A percentile compares a stretch with the other conserved stretches of the same genome.
Conservation (phyloP, 2,797 vertebrate genomes). For the Pseudocheirus occidentalis region DNA sequence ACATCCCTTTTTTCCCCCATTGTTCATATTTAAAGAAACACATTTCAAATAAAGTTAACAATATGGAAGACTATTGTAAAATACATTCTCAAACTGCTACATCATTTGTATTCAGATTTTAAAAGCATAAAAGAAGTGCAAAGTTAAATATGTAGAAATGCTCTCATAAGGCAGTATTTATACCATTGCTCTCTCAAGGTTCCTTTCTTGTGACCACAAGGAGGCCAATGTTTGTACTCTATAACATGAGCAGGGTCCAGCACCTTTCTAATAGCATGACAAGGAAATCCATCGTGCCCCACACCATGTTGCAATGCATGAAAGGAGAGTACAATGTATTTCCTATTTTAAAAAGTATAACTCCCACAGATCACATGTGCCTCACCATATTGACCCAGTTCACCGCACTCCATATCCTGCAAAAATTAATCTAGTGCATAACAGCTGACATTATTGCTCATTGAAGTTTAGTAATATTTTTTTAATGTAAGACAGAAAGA, state of each 20-base stretch:
- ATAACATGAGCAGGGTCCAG: slow-evolving; percentile 69
- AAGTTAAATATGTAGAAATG: slow-evolving; percentile 76
- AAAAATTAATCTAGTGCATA: slow-evolving; percentile 84
- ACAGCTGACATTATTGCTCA: slow-evolving; percentile 82
- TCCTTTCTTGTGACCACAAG: slow-evolving; percentile 40
- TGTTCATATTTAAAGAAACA: slow-evolving; percentile 72
- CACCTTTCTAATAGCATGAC: slow-evolving; percentile 68
- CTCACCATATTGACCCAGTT: slow-evolving; percentile 85
- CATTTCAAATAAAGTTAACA: slow-evolving; percentile 77
- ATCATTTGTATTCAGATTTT: slow-evolving; percentile 75
- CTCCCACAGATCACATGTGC: slow-evolving; percentile 84
- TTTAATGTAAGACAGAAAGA: slow-evolving; percentile 85
- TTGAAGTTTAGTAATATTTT: slow-evolving; percentile 82
- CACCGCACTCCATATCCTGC: slow-evolving; percentile 85
- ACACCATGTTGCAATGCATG: slow-evolving; percentile 40
- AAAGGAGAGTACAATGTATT: slow-evolving; percentile 76
- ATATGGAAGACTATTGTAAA: slow-evolving; percentile 72
- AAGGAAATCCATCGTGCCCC: slow-evolving; percentile 71
- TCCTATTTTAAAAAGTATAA: slow-evolving; percentile 78
- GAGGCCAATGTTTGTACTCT: slow-evolving; percentile 56
- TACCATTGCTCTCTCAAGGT: slow-evolving; percentile 70
- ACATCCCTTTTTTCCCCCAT: slow-evolving; percentile 48
- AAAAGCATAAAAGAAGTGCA: slow-evolving; percentile 78
- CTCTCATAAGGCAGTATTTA: slow-evolving; percentile 54
- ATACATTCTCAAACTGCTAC: slow-evolving; percentile 75